Evolutionary conservation across 2,888 invertebrate species (phyloP).

Genomic region (Desoria tigrina): DNA sequence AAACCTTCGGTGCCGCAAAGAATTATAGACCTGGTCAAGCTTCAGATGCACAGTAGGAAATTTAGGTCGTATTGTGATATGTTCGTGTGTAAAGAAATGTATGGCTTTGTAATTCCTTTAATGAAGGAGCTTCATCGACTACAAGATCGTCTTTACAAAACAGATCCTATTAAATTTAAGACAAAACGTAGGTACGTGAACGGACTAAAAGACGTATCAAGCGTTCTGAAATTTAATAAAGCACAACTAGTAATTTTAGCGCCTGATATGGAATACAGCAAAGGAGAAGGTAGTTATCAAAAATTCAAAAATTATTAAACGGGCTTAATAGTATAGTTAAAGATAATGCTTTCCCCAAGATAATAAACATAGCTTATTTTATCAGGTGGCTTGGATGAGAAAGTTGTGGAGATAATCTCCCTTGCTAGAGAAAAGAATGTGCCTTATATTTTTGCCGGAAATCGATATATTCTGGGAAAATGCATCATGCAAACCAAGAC

Average conservation of each 20-base stretch:
- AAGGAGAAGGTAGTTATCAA: slow-evolving; percentile 58
- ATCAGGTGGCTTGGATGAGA: slow-evolving; percentile 64
- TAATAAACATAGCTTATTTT: slow-evolving; percentile 18
- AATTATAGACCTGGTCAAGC: slow-evolving; percentile 33
- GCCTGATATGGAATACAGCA: slow-evolving; percentile 64
- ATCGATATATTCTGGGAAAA: slow-evolving; percentile 63
- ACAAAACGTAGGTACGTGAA: slow-evolving; percentile 64
- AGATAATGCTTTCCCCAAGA: background rate
- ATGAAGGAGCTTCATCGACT: slow-evolving; percentile 64
- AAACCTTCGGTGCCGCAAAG: slow-evolving; percentile 9
- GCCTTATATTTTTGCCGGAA: slow-evolving; percentile 65
- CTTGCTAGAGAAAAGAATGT: slow-evolving; percentile 61
- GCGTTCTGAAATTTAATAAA: slow-evolving; percentile 63
- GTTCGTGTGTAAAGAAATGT: slow-evolving; percentile 62
- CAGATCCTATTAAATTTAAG: slow-evolving; percentile 64
- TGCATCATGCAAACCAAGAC: slow-evolving; percentile 62
- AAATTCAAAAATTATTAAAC: slow-evolving; percentile 26
- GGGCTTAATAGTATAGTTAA: slow-evolving; percentile 15
- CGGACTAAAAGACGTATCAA: slow-evolving; percentile 66
- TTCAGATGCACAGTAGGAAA: slow-evolving; percentile 41
- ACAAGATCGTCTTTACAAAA: slow-evolving; percentile 65
- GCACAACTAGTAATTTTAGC: slow-evolving; percentile 66
- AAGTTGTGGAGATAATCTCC: slow-evolving; percentile 60
- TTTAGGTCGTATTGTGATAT: slow-evolving; percentile 63
- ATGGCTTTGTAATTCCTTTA: slow-evolving; percentile 59